phyloP scores from a whole-genome alignment of 2,888 invertebrate species.

The Tethea ocularis region DNA sequence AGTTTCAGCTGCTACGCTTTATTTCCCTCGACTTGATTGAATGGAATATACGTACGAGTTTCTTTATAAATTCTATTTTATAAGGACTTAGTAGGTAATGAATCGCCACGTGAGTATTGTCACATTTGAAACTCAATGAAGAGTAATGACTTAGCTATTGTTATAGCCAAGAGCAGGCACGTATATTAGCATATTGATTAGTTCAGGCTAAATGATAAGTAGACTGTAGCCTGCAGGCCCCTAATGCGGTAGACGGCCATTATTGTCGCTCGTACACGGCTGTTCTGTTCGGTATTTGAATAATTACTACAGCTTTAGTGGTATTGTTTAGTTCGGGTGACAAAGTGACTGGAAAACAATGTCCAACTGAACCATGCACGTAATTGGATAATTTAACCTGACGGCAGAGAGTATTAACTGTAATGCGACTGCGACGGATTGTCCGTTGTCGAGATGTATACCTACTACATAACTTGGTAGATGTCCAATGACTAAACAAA shows the following conservation, averaged over 20 bases:
- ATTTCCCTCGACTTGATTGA: not conserved
- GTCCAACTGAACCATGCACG: not conserved
- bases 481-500: too few relatives aligned
- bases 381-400: constrained; percentile 5
- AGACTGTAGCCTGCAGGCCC: not conserved
- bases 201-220: constrained; percentile 2
- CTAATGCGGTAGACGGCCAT: constrained; percentile 4
- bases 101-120: not conserved
- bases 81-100: too few relatives aligned
- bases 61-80: not conserved
- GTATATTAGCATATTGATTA: constrained; percentile 1
- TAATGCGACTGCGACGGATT: not conserved
- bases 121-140: not conserved
- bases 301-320: not conserved
- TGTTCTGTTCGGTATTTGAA: not conserved
- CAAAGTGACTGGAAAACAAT: constrained; percentile 1
- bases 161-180: not conserved
- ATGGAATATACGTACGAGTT: not conserved
- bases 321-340: not conserved
- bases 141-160: not conserved
- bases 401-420: not conserved
- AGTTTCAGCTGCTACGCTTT: not conserved
- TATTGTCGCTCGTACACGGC: not conserved
- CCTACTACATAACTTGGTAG: too few relatives aligned
- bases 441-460: too few relatives aligned